These are phyloP conservation scores for Nestor notabilis DNA, from an alignment of 2,113 vertebrate genomes.

Conservation along the genomic window DNA sequence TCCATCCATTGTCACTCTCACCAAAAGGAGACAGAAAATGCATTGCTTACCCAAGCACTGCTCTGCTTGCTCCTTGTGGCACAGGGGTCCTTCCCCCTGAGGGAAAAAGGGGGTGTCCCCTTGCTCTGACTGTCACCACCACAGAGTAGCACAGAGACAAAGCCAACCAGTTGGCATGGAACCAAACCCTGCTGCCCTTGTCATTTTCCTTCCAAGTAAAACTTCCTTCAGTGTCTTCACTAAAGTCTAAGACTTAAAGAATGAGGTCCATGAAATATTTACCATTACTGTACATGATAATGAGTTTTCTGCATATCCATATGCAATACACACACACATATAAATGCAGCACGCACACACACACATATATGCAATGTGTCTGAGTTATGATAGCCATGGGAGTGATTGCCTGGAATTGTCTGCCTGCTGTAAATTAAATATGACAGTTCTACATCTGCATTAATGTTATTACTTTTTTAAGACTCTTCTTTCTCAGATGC, in stretches of 20 bases:
- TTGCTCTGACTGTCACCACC: background rate
- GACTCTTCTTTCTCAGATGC: background rate
- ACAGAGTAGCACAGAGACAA: background rate
- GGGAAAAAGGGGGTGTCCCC: background rate
- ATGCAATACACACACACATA: slow-evolving; percentile 35
- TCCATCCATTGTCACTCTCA: background rate
- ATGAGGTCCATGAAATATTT: slow-evolving; percentile 46
- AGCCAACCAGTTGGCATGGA: fast-evolving
- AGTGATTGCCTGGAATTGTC: slow-evolving; percentile 62
- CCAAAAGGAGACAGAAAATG: background rate
- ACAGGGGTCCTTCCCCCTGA: fast-evolving
- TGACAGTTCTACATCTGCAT: slow-evolving; percentile 60
- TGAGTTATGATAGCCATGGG: slow-evolving; percentile 56
- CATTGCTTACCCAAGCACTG: fast-evolving
- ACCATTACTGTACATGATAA: background rate
- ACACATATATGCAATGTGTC: slow-evolving; percentile 11
- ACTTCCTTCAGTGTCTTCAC: background rate
- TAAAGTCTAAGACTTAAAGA: background rate
- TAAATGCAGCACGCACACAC: background rate
- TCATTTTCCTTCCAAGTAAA: background rate
- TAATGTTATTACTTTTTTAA: slow-evolving; percentile 53
- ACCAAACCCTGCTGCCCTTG: background rate
- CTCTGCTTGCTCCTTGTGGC: background rate
- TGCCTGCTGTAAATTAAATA: slow-evolving; percentile 56
- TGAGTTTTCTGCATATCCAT: slow-evolving; percentile 41